These are phyloP conservation scores for Riparia riparia DNA, from an alignment of 2,113 vertebrate genomes.

Conservation along the genomic window DNA sequence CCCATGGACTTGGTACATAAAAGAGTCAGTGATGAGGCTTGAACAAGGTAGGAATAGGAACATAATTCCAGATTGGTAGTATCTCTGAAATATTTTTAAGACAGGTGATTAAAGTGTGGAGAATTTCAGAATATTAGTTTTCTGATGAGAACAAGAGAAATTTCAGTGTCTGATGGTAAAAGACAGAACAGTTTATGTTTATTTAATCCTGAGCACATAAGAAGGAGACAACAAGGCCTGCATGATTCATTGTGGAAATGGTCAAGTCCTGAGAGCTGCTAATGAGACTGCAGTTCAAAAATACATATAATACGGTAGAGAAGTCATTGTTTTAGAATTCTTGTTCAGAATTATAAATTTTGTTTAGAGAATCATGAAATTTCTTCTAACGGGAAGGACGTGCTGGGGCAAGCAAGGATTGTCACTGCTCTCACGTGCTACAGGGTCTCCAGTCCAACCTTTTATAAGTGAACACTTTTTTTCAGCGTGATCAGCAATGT, in stretches of 20 bases:
- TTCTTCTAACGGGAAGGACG: not conserved
- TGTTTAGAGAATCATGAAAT: not conserved
- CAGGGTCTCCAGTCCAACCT: not conserved
- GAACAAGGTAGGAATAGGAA: not conserved
- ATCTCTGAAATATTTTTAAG: not conserved
- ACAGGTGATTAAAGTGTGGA: not conserved
- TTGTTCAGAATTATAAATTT: not conserved
- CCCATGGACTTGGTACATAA: not conserved
- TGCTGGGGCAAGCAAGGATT: not conserved
- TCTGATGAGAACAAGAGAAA: not conserved
- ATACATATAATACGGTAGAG: not conserved
- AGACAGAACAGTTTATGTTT: not conserved
- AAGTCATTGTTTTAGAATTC: not conserved
- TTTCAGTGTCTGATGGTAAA: not conserved
- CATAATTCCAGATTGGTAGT: not conserved
- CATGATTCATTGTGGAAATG: not conserved
- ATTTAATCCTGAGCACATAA: not conserved
- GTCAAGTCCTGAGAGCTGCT: not conserved
- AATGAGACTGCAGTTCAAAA: not conserved
- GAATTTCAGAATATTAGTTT: not conserved
- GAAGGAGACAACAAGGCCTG: not conserved
- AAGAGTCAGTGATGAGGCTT: not conserved
- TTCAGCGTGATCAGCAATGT: not conserved
- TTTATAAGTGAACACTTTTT: not conserved
- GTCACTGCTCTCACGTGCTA: not conserved